Conservation (phyloP, 1,140 invertebrate genomes). For the Frieseomelitta varia region DNA sequence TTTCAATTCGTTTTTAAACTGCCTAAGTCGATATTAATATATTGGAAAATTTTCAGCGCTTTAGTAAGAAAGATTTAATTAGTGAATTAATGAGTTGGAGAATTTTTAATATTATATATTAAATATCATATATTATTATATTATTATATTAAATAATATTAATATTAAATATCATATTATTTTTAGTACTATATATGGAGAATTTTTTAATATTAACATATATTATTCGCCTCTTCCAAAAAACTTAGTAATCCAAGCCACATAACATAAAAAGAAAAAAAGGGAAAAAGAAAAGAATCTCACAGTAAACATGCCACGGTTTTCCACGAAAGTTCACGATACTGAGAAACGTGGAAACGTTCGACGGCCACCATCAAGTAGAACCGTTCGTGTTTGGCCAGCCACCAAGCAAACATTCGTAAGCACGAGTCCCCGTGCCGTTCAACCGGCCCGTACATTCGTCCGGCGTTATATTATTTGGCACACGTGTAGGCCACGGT, state of each 20-base stretch:
- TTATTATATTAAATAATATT: too few species aligned
- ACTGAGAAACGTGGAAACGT: background rate
- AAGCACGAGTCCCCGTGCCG: background rate
- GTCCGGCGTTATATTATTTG: conserved; percentile 24
- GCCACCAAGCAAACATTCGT: background rate
- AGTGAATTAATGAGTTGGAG: too few species aligned
- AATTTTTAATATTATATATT: too few species aligned
- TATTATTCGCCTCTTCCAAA: background rate
- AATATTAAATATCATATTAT: too few species aligned
- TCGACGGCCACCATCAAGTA: background rate
- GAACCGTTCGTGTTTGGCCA: background rate
- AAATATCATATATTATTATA: too few species aligned
- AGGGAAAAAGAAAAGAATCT: background rate
- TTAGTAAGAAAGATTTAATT: too few species aligned
- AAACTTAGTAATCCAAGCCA: background rate
- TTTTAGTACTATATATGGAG: too few species aligned
- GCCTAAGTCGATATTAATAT: too few species aligned
- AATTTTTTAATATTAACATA: too few species aligned
- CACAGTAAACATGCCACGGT: background rate
- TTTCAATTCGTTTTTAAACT: too few species aligned
- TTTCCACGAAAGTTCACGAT: background rate
- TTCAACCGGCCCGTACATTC: background rate
- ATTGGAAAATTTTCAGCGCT: too few species aligned
- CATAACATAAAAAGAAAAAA: too few species aligned
- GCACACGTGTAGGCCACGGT: conserved; percentile 29